phyloP scores from a whole-genome alignment of 2,797 vertebrate species.

The Hephaestus fuliginosus region DNA sequence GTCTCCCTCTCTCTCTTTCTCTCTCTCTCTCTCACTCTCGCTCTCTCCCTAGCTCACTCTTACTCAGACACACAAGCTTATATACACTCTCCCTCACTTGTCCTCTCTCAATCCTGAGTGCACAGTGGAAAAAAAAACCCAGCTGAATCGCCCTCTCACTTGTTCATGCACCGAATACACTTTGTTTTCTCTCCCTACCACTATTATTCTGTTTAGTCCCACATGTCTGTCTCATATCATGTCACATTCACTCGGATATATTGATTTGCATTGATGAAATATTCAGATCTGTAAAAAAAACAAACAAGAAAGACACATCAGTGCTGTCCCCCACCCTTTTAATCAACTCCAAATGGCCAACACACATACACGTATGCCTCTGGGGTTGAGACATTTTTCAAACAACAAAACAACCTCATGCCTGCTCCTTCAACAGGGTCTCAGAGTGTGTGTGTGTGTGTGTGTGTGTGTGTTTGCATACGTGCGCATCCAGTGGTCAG shows the following conservation, averaged over 20 bases:
- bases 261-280: constrained; percentile 33
- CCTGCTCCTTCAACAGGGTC: constrained; percentile 35
- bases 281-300: constrained; percentile 18
- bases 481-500: constrained; percentile 54
- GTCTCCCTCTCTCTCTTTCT: constrained; percentile 59
- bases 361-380: constrained; percentile 34
- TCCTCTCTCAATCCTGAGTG: constrained; percentile 66
- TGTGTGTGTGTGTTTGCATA: constrained; percentile 39
- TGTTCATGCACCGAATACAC: constrained; percentile 43
- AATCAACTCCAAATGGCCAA: constrained; percentile 53
- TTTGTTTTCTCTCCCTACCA: background rate
- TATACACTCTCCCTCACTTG: constrained; percentile 62
- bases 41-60: constrained; percentile 56
- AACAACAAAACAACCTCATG: constrained; percentile 54
- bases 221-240: background rate
- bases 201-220: constrained; percentile 3
- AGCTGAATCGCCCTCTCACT: constrained; percentile 55
- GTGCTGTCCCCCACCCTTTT: constrained; percentile 23
- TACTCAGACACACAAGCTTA: constrained; percentile 62
- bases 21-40: constrained; percentile 70
- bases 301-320: constrained; percentile 9
- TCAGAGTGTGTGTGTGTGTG: constrained; percentile 48
- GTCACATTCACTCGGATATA: background rate
- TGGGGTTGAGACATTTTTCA: constrained; percentile 43
- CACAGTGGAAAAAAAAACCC: constrained; percentile 50